Conservation (phyloP, 2,797 vertebrate genomes). For the Cyprinodon diabolis region DNA sequence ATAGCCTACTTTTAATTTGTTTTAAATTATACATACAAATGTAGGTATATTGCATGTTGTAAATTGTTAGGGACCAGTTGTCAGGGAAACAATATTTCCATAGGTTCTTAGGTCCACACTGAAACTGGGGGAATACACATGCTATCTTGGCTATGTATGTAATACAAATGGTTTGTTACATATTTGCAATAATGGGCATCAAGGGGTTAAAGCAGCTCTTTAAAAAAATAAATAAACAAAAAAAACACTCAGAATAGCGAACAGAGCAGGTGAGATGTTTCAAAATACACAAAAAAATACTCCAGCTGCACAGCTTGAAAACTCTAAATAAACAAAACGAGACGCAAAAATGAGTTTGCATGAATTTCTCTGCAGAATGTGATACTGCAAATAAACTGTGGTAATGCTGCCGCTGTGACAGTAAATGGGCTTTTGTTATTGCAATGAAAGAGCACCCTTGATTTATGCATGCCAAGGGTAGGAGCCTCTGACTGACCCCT, state of each 20-base stretch:
- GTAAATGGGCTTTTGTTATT: constrained; percentile 67
- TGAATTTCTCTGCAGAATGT: neutral
- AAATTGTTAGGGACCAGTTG: too few species aligned
- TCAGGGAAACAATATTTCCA: too few species aligned
- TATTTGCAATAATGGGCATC: too few species aligned
- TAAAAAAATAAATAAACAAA: constrained; percentile 9
- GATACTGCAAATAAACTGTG: constrained; percentile 33
- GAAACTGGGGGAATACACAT: too few species aligned
- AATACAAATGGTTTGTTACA: too few species aligned
- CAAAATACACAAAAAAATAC: constrained; percentile 18
- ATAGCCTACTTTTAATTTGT: too few species aligned
- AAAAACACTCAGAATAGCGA: constrained; percentile 28
- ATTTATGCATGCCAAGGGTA: constrained; percentile 72
- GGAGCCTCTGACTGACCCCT: constrained; percentile 67
- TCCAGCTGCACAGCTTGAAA: constrained; percentile 24
- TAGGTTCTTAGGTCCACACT: too few species aligned
- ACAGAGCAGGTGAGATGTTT: constrained; percentile 56
- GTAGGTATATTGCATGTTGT: too few species aligned
- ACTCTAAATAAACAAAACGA: constrained; percentile 5
- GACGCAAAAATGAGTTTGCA: constrained; percentile 4
- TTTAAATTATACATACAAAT: too few species aligned
- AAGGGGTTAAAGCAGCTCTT: constrained; percentile 19
- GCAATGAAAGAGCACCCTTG: constrained; percentile 61
- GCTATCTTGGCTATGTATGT: too few species aligned
- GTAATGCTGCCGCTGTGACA: constrained; percentile 38